Conservation (phyloP, 1,140 invertebrate species). For the Dicyema japonicum region DNA sequence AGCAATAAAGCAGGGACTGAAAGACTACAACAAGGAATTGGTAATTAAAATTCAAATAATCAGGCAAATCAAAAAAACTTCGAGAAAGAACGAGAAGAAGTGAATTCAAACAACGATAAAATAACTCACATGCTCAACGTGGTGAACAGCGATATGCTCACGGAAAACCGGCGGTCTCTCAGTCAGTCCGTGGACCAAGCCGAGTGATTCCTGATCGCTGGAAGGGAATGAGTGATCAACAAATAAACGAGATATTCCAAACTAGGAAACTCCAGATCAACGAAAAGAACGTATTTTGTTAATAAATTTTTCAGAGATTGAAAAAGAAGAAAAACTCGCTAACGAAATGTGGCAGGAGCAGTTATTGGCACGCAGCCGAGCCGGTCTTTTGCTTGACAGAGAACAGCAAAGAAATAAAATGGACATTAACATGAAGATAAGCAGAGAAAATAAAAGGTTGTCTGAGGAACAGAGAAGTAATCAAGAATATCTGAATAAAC, state of each 20-base stretch:
- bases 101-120: slow-evolving; percentile 1
- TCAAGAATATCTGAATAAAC: slow-evolving; percentile 28
- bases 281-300: slow-evolving; percentile 26
- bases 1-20: slow-evolving; percentile 27
- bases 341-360: slow-evolving; percentile 29
- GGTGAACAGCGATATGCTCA: slow-evolving; percentile 46
- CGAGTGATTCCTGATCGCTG: slow-evolving; percentile 35
- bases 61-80: no score
- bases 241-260: slow-evolving; percentile 31
- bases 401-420: slow-evolving; percentile 14
- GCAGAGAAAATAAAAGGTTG: slow-evolving; percentile 29
- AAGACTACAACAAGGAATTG: slow-evolving; percentile 37
- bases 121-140: no score
- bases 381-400: slow-evolving; percentile 24
- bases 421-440: slow-evolving; percentile 24
- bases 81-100: neutral
- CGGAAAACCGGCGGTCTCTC: slow-evolving; percentile 39
- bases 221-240: slow-evolving; percentile 42
- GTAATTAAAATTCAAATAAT: slow-evolving; percentile 17
- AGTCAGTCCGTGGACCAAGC: slow-evolving; percentile 36
- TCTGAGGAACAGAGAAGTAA: slow-evolving; percentile 30
- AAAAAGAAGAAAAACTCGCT: neutral
- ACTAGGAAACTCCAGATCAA: slow-evolving; percentile 35
- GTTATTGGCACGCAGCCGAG: slow-evolving; percentile 11
- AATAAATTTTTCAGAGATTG: neutral